Conservation (phyloP, 2,888 invertebrate species). For the Agrochola litura region DNA sequence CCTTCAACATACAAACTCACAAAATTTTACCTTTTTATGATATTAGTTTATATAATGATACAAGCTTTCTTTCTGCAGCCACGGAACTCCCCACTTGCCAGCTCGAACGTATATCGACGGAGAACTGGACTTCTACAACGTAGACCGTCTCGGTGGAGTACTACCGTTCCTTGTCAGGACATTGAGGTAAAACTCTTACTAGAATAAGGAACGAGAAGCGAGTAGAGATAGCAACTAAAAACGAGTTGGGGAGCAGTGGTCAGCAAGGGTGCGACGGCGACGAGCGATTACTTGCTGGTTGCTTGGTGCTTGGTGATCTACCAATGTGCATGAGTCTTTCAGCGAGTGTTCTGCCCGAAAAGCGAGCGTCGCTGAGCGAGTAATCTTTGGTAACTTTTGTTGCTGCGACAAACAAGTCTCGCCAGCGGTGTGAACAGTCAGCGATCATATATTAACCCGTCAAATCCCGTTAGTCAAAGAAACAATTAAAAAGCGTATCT, state of each 20-base stretch:
- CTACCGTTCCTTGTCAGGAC: conserved; percentile 92
- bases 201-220: not conserved
- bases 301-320: too few relatives aligned
- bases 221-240: not conserved
- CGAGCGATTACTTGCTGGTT: not conserved
- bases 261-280: not conserved
- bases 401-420: too few relatives aligned
- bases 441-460: too few relatives aligned
- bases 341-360: not conserved
- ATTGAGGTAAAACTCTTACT: conserved; percentile 34
- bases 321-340: too few relatives aligned
- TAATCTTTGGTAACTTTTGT: too few relatives aligned
- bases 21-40: too few relatives aligned
- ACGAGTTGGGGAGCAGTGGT: not conserved
- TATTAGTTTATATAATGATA: not conserved
- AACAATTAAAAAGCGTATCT: too few relatives aligned
- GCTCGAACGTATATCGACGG: conserved; percentile 92
- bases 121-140: conserved; percentile 92
- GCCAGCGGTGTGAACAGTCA: too few relatives aligned
- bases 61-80: conserved; percentile 69
- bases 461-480: too few relatives aligned
- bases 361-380: not conserved
- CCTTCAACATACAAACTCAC: too few relatives aligned
- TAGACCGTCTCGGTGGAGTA: conserved; percentile 93
- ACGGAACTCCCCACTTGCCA: conserved; percentile 80